These are phyloP conservation scores for Folsomia manolachei DNA, from an alignment of 2,888 invertebrate species.

Conservation along the genomic window DNA sequence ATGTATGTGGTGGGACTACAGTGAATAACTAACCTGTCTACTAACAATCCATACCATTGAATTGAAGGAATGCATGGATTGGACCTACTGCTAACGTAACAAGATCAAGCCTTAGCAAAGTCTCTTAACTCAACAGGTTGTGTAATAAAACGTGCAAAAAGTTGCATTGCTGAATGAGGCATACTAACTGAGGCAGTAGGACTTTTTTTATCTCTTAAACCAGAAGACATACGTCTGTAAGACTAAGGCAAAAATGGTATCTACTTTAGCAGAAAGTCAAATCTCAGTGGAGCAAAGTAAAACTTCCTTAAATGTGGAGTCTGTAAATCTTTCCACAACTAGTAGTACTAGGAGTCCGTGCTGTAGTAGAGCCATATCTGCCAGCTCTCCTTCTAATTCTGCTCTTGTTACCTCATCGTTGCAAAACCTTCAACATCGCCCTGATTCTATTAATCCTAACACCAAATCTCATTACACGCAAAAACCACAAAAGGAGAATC, in stretches of 20 bases:
- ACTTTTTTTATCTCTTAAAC: neutral
- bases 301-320: neutral
- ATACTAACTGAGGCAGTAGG: neutral
- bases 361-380: too few species aligned
- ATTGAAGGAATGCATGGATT: neutral
- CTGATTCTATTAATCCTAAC: neutral
- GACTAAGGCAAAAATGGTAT: too few species aligned
- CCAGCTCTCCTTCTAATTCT: too few species aligned
- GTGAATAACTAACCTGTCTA: neutral
- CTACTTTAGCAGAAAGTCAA: neutral
- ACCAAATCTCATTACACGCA: neutral
- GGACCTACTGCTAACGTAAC: neutral
- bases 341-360: neutral
- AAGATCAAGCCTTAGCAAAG: neutral
- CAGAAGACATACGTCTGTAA: neutral
- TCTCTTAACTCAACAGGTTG: neutral
- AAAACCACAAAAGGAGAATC: neutral
- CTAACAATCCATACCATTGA: neutral
- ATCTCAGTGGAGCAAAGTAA: neutral
- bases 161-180: too few species aligned
- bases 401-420: neutral
- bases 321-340: neutral
- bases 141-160: constrained; percentile 10
- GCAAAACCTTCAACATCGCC: neutral
- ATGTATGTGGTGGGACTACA: neutral